Percentiles rank a stretch among this genome's conserved stretches.
These are phyloP conservation scores for Jacana jacana DNA, from an alignment of 2,113 vertebrate species.

Conservation along the genomic window DNA sequence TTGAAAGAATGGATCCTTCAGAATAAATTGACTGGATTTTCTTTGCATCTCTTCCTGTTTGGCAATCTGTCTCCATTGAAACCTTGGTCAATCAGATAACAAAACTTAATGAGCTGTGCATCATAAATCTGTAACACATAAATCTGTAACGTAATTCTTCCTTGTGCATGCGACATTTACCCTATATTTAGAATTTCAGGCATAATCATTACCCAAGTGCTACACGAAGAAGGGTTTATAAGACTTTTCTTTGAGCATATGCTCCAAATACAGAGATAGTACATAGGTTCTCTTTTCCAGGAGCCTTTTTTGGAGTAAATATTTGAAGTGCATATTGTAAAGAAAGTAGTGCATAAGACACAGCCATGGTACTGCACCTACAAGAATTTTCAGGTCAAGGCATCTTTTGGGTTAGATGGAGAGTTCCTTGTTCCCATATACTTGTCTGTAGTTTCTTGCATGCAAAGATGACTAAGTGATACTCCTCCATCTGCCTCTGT, in stretches of 20 bases:
- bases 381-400: not conserved
- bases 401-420: not conserved
- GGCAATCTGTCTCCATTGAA: constrained; percentile 60
- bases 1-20: constrained; percentile 46
- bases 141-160: constrained; percentile 70
- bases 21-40: constrained; percentile 62
- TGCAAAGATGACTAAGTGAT: not conserved
- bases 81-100: constrained; percentile 69
- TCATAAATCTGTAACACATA: constrained; percentile 73
- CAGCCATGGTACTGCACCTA: too few relatives aligned
- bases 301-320: not conserved
- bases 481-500: not conserved
- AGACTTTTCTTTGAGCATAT: not conserved
- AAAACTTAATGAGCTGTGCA: constrained; percentile 72
- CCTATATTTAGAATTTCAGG: constrained; percentile 63
- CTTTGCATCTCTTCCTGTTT: constrained; percentile 43
- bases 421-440: not conserved
- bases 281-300: not conserved
- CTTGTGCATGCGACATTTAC: constrained; percentile 26
- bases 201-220: constrained; percentile 56
- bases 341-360: not conserved
- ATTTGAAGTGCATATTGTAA: not conserved
- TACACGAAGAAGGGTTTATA: constrained; percentile 15
- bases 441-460: not conserved
- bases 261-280: constrained; percentile 10